These are phyloP conservation scores for Diplazon laetatorius DNA, from an alignment of 2,888 invertebrate species.

Conservation along the genomic window DNA sequence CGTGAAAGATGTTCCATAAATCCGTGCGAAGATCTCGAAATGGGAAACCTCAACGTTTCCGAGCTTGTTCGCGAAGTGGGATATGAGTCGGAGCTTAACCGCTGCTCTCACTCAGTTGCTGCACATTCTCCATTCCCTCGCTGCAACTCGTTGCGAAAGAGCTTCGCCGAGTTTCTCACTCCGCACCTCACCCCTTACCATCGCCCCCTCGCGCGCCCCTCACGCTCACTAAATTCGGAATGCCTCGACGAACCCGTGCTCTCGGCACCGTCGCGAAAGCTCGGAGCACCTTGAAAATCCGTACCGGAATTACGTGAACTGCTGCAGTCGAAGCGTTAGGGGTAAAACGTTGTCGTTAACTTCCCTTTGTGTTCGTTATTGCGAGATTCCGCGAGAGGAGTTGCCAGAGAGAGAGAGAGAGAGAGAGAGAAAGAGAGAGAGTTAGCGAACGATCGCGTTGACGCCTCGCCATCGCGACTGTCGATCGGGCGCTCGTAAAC, in stretches of 20 bases:
- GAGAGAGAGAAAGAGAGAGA: too few species aligned
- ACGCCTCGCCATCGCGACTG: constrained; percentile 5
- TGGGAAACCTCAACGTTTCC: constrained; percentile 17
- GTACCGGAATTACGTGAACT: constrained; percentile 67
- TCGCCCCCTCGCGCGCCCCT: background rate
- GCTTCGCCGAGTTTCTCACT: constrained; percentile 52
- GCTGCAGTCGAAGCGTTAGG: constrained; percentile 39
- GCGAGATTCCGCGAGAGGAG: constrained; percentile 47
- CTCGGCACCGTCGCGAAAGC: constrained; percentile 27
- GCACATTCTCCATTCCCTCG: constrained; percentile 34
- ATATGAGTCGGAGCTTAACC: constrained; percentile 24
- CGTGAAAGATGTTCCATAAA: background rate
- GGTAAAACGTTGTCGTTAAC: constrained; percentile 41
- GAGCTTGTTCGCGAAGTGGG: constrained; percentile 17
- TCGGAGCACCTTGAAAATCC: constrained; percentile 61
- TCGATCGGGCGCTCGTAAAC: constrained; percentile 51
- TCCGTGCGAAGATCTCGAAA: background rate
- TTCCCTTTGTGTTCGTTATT: constrained; percentile 68
- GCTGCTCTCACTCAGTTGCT: constrained; percentile 22
- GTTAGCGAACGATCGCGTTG: too few species aligned
- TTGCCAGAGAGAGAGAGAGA: background rate
- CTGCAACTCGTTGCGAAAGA: constrained; percentile 63
- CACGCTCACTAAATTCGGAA: constrained; percentile 33
- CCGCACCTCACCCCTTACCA: too few species aligned
- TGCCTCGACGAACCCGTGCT: constrained; percentile 24